A percentile compares a stretch with the other conserved stretches of the same genome.
Conservation (phyloP, 1,140 invertebrate genomes). For the Ceratosolen solmsi region DNA sequence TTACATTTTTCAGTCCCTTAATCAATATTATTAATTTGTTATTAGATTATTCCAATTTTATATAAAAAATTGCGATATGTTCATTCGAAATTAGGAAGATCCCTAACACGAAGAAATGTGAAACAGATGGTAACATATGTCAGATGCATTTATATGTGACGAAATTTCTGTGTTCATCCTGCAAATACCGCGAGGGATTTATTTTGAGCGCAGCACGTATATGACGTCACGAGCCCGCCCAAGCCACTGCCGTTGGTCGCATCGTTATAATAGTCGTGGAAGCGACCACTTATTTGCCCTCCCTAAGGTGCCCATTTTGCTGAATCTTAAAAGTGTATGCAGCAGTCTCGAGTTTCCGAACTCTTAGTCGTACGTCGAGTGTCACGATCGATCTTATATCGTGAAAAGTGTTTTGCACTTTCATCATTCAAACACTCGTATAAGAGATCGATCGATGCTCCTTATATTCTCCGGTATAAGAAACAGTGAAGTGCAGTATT, state of each 20-base stretch:
- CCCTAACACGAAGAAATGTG: too few species aligned
- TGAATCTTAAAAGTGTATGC: conserved; percentile 15
- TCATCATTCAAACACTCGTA: not conserved
- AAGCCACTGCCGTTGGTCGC: not conserved
- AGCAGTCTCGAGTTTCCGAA: not conserved
- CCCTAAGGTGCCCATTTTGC: not conserved
- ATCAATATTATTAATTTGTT: too few species aligned
- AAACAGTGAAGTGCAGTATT: not conserved
- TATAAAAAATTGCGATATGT: too few species aligned
- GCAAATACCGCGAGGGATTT: conserved; percentile 67
- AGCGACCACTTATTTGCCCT: not conserved
- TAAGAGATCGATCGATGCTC: conserved; percentile 47
- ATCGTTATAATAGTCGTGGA: not conserved
- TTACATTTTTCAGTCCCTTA: too few species aligned
- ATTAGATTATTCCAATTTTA: too few species aligned
- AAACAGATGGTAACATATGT: not conserved
- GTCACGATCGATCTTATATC: conserved; percentile 19
- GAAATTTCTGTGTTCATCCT: conserved; percentile 63
- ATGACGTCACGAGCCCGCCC: conserved; percentile 60
- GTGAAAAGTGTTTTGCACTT: not conserved
- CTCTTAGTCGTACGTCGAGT: conserved; percentile 52
- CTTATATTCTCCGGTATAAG: not conserved
- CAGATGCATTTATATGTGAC: conserved; percentile 56
- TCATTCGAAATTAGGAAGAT: too few species aligned
- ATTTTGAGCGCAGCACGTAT: conserved; percentile 64